Conservation (phyloP, 92 coral and sea anemone genomes). For the Umimayanthus kanabou region DNA sequence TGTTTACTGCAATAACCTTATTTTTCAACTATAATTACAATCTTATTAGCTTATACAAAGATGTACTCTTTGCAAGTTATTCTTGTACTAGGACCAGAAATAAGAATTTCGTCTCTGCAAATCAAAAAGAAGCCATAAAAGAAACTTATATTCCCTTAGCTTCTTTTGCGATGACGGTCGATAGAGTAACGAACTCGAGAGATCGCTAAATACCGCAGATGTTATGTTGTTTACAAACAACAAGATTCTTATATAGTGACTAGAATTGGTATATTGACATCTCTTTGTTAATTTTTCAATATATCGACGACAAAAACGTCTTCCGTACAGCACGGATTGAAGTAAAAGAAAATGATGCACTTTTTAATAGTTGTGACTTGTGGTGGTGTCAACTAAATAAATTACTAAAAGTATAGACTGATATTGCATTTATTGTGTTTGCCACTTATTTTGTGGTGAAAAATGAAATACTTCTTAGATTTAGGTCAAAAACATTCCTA, state of each 20-base stretch:
- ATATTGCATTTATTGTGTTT: background rate
- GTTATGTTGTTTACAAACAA: conserved; percentile 2
- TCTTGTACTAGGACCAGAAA: no score
- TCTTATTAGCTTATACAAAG: background rate
- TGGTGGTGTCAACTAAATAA: background rate
- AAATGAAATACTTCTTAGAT: background rate
- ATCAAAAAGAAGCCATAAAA: no score
- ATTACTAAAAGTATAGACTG: no score
- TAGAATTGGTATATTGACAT: conserved; percentile 5
- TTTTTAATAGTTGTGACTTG: background rate
- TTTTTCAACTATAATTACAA: background rate
- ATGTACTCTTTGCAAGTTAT: background rate
- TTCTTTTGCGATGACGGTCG: background rate
- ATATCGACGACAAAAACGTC: background rate
- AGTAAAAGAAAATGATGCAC: background rate
- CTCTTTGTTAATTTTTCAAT: background rate
- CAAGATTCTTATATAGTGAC: background rate
- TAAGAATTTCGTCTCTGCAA: background rate
- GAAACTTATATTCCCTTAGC: background rate
- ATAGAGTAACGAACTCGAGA: background rate
- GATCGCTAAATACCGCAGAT: background rate
- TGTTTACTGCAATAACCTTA: background rate
- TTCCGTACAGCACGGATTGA: background rate
- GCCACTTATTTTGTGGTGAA: background rate
- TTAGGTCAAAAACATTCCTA: conserved; percentile 9